phyloP scores from a whole-genome alignment of 2,113 vertebrate species.

The Trachemys scripta region DNA sequence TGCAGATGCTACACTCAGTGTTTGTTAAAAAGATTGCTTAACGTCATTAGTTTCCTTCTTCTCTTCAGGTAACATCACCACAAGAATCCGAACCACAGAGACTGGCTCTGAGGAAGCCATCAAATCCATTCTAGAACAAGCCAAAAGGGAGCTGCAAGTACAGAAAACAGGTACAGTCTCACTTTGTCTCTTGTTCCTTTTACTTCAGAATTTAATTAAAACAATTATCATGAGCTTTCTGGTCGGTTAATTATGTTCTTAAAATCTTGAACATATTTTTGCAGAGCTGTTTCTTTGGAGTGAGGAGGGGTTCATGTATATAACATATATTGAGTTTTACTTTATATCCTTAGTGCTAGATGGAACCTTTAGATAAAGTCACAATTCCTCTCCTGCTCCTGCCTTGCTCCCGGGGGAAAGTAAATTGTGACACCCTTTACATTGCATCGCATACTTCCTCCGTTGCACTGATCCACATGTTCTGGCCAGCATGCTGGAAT shows the following conservation, averaged over 20 bases:
- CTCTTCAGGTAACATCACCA: constrained; percentile 92
- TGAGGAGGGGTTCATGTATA: background rate
- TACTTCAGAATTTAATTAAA: constrained; percentile 49
- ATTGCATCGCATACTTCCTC: background rate
- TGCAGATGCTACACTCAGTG: background rate
- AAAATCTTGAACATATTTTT: background rate
- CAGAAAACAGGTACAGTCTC: constrained; percentile 90
- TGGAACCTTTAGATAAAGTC: background rate
- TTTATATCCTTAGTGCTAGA: accelerated
- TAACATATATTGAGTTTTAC: background rate
- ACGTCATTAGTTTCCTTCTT: constrained; percentile 65
- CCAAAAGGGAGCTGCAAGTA: constrained; percentile 96
- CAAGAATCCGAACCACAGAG: constrained; percentile 91
- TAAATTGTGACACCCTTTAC: background rate
- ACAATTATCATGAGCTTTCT: constrained; percentile 48
- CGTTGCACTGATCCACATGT: background rate
- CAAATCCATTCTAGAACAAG: constrained; percentile 97
- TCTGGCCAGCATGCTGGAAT: background rate
- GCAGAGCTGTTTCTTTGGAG: background rate
- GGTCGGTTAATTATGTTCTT: constrained; percentile 57
- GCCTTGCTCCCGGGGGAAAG: accelerated
- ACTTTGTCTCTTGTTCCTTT: background rate
- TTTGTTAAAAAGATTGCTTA: background rate
- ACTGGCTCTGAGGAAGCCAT: constrained; percentile 95
- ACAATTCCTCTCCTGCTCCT: background rate